A percentile compares a stretch with the other conserved stretches of the same genome.
These are phyloP conservation scores for Nestor notabilis DNA, from an alignment of 2,113 vertebrate genomes.

Conservation along the genomic window DNA sequence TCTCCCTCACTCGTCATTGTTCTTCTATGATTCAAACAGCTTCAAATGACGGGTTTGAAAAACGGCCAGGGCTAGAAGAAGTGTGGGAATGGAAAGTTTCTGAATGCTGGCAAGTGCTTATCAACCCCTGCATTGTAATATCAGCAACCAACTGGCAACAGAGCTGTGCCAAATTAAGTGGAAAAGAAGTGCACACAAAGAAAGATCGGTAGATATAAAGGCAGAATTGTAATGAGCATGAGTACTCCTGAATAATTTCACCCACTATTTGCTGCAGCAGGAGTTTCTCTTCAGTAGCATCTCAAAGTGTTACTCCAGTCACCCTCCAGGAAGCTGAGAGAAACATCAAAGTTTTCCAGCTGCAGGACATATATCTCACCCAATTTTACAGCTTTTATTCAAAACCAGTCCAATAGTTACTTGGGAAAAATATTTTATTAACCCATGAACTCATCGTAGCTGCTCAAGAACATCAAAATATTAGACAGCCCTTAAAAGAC, in stretches of 20 bases:
- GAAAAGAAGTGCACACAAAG: conserved; percentile 3
- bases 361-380: neutral
- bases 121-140: conserved; percentile 30
- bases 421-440: neutral
- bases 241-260: conserved; percentile 8
- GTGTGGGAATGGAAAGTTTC: conserved; percentile 67
- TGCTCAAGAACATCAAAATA: neutral
- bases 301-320: neutral
- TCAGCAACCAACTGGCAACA: conserved; percentile 19
- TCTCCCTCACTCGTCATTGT: conserved; percentile 50
- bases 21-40: conserved; percentile 32
- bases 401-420: neutral
- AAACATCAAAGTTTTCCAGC: neutral
- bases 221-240: neutral
- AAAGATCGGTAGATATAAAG: conserved; percentile 6
- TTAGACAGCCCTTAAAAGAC: neutral
- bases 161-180: conserved; percentile 51
- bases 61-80: neutral
- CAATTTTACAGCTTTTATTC: neutral
- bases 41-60: conserved; percentile 41
- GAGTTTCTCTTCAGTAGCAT: neutral
- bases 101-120: conserved; percentile 58
- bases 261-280: neutral
- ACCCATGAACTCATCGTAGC: neutral
- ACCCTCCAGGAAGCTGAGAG: neutral